These are phyloP conservation scores for Vanessa atalanta DNA, from an alignment of 1,140 invertebrate species.

Conservation along the genomic window DNA sequence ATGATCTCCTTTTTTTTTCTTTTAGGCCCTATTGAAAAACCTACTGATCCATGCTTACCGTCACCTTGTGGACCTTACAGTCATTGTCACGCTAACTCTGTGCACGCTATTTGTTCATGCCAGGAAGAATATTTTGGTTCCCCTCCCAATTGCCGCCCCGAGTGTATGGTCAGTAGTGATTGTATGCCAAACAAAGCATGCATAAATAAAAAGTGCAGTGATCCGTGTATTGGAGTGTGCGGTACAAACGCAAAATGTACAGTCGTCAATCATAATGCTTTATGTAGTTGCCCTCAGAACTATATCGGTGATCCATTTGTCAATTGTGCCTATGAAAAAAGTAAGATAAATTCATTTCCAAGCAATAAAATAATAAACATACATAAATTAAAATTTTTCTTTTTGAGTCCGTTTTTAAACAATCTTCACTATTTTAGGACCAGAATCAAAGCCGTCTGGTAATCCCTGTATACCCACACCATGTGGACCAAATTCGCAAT, in stretches of 20 bases:
- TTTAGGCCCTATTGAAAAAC: conserved; percentile 74
- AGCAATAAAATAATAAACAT: neutral
- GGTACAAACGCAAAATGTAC: conserved; percentile 87
- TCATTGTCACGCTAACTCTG: conserved; percentile 84
- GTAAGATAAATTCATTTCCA: conserved; percentile 72
- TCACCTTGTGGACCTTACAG: conserved; percentile 88
- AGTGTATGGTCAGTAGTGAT: conserved; percentile 88
- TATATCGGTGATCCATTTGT: conserved; percentile 88
- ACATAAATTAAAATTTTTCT: neutral
- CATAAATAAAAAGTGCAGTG: conserved; percentile 87
- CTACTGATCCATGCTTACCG: conserved; percentile 83
- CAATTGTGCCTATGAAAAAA: conserved; percentile 82
- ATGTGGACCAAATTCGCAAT: conserved; percentile 91
- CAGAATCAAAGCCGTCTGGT: conserved; percentile 65
- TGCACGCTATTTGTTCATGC: conserved; percentile 87
- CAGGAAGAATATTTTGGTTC: conserved; percentile 76
- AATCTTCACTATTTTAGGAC: conserved; percentile 58
- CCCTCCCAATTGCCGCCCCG: conserved; percentile 87
- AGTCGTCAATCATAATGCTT: conserved; percentile 88
- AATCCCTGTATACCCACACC: conserved; percentile 89
- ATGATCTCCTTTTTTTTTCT: conserved; percentile 29
- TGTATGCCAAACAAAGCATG: conserved; percentile 86
- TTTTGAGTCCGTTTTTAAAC: neutral
- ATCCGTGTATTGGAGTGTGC: conserved; percentile 89
- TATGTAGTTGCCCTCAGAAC: conserved; percentile 86